phyloP scores from a whole-genome alignment of 2,888 invertebrate species.

The Philhelius pedissequus region DNA sequence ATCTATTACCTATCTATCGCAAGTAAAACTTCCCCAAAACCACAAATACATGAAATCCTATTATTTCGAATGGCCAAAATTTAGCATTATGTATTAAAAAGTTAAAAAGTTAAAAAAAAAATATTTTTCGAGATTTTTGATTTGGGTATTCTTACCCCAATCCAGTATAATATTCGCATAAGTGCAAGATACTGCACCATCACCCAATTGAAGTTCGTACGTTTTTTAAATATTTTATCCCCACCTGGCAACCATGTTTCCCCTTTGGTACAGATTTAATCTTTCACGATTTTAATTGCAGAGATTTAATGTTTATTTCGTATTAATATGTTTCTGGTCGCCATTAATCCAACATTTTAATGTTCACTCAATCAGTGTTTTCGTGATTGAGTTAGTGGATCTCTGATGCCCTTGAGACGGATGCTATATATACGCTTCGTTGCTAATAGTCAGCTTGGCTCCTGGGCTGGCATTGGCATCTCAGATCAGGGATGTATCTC shows the following conservation, averaged over 20 bases:
- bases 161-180: no score
- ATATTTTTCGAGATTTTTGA: no score
- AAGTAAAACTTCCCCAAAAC: no score
- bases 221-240: no score
- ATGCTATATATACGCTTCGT: conserved; percentile 9
- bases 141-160: no score
- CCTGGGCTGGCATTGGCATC: not conserved
- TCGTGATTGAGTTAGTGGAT: not conserved
- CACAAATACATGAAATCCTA: no score
- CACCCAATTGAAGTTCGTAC: no score
- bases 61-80: no score
- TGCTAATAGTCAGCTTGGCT: conserved; percentile 51
- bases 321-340: conserved; percentile 65
- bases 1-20: no score
- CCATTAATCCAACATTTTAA: conserved; percentile 63
- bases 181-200: no score
- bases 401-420: not conserved
- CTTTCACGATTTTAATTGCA: conserved; percentile 43
- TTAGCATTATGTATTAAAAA: no score
- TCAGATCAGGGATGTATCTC: conserved; percentile 25
- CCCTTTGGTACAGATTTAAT: not conserved
- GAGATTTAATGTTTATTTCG: conserved; percentile 60
- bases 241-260: not conserved
- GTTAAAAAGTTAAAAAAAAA: no score
- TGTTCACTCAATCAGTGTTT: conserved; percentile 55